Conservation (phyloP, 2,113 vertebrate genomes). For the Micromys minutus region DNA sequence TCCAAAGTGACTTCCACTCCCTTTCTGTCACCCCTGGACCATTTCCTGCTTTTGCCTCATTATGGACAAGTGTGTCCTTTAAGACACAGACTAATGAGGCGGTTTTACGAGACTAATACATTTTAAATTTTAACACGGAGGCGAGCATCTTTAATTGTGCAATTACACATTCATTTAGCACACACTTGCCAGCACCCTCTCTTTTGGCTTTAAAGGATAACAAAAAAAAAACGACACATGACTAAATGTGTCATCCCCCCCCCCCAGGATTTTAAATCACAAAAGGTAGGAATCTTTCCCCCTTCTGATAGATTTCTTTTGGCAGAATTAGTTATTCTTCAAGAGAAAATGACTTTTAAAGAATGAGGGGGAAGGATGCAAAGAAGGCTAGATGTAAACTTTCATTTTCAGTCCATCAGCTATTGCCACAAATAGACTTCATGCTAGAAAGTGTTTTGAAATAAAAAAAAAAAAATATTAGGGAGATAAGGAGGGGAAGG, state of each 20-base stretch:
- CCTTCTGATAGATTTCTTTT: conserved; percentile 68
- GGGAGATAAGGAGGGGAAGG: background rate
- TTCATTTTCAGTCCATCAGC: conserved; percentile 54
- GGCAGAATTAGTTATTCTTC: background rate
- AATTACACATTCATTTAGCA: conserved; percentile 85
- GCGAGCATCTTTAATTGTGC: conserved; percentile 85
- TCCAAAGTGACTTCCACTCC: conserved; percentile 55
- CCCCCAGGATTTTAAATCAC: conserved; percentile 69
- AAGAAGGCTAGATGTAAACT: conserved; percentile 32
- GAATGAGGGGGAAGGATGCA: background rate
- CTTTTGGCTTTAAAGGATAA: conserved; percentile 80
- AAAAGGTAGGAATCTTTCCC: conserved; percentile 64
- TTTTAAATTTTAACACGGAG: conserved; percentile 85
- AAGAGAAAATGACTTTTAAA: conserved; percentile 73
- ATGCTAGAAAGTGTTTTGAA: background rate
- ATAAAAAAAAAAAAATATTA: background rate
- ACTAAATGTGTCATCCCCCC: conserved; percentile 60
- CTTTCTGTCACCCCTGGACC: conserved; percentile 45
- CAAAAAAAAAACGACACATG: conserved; percentile 84
- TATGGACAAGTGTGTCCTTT: conserved; percentile 85
- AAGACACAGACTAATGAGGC: conserved; percentile 87
- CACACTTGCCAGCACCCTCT: background rate
- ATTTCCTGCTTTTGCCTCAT: conserved; percentile 82
- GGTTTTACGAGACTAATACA: conserved; percentile 87
- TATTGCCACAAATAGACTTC: conserved; percentile 62